Evolutionary conservation across 2,888 invertebrate species (phyloP).

Genomic region (Petrolisthes manimaculis): DNA sequence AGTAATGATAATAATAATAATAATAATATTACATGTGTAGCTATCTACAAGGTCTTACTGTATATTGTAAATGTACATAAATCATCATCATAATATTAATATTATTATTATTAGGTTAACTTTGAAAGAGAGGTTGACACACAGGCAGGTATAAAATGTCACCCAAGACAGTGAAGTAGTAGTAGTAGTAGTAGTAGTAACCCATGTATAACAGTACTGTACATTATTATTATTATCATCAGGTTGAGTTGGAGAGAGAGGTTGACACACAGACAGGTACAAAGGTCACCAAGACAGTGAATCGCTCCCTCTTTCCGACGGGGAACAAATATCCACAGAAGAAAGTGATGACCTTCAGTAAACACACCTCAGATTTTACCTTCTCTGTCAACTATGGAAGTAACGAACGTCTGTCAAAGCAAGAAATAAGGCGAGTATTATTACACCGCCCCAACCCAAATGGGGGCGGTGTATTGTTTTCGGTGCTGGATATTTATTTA

Average conservation of each 20-base stretch:
- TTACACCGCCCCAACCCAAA: no score
- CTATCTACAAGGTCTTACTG: no score
- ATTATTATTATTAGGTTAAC: no score
- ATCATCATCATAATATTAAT: no score
- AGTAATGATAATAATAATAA: no score
- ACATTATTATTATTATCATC: constrained; percentile 24
- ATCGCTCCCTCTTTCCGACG: constrained; percentile 86
- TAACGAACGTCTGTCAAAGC: constrained; percentile 73
- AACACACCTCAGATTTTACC: constrained; percentile 88
- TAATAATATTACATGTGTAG: no score
- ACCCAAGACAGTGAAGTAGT: neutral
- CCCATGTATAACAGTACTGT: no score
- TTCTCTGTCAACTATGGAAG: constrained; percentile 94
- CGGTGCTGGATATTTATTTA: no score
- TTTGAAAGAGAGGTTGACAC: no score
- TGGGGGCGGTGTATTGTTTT: no score
- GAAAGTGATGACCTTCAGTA: constrained; percentile 98
- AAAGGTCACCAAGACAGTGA: constrained; percentile 76
- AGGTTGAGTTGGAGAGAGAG: constrained; percentile 76
- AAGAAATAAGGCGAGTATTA: constrained; percentile 68
- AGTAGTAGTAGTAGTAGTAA: neutral
- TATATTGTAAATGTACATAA: no score
- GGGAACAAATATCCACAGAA: constrained; percentile 98
- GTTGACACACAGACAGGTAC: constrained; percentile 69
- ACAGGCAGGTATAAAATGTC: neutral